Evolutionary conservation across 2,797 vertebrate genomes (phyloP), one percentile per base, ranked within the genome.

Genomic region (Gila robusta): DNA sequence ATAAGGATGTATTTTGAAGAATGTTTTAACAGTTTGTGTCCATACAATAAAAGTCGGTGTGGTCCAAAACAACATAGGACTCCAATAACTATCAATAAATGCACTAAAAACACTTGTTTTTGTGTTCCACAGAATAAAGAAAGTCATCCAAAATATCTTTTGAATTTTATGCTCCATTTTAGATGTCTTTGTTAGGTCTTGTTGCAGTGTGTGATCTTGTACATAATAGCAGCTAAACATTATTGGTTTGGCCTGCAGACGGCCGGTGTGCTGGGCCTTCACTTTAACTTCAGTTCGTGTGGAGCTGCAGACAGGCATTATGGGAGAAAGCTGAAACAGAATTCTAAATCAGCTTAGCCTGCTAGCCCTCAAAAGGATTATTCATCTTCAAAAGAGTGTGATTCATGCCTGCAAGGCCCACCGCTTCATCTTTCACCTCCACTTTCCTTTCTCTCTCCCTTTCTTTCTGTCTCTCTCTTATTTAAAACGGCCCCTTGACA

Each of bases 271-370:
- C 56, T 49, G 56, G 54, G 44, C 70, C 35, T 74, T 86, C 66
- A 52, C 76, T 76, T 76, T 80, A 70, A 74, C 95, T 95, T 95
- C 94, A 96, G 95, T 96, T 95, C 95, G 96, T 96, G 95, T 95
- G 95, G 94, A 96, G 95, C 94, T 95, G 96, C 56, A 86, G 84
- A 96, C 96, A 96, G 96, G 96, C 96, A 96, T 96, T 95, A 96
- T 95, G 95, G 78, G 94, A 94, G 95, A 93, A 95, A 95, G 94
- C 96, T 96, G 95, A 96, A 97, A 97, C 95, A 96, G 96, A 96
- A 97, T 96, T 96, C 95, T 96, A 97, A 96, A 97, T 97, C 96
- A 96, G 95, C 95, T 96, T 95, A 96, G 96, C 95, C 96, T 96
- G 96, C 95, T 94, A 95, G 95, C 94, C 96, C 95, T 96, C 96